Percentiles rank a stretch among this genome's conserved stretches.
Conservation (phyloP, 2,888 invertebrate species). For the Listrodromus nycthemerus region DNA sequence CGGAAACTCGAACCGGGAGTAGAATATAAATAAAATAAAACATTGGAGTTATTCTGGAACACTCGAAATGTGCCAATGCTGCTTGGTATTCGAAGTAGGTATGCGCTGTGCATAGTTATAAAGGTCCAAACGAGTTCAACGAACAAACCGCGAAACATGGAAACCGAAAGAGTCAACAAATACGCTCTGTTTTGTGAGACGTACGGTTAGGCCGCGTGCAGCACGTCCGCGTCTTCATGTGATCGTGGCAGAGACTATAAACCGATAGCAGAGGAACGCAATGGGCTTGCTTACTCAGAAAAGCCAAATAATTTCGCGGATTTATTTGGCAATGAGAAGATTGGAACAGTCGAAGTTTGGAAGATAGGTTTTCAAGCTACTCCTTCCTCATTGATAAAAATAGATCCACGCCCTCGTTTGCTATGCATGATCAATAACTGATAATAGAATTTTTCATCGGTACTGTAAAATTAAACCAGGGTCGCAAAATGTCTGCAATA, state of each 20-base stretch:
- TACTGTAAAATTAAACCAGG: background rate
- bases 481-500: background rate
- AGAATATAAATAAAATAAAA: too few relatives aligned
- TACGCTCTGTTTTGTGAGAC: slow-evolving; percentile 27
- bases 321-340: slow-evolving; percentile 52
- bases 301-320: slow-evolving; percentile 70
- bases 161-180: slow-evolving; percentile 1
- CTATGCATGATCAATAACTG: slow-evolving; percentile 3
- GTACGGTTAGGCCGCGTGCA: slow-evolving; percentile 29
- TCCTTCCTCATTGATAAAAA: slow-evolving; percentile 8
- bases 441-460: slow-evolving; percentile 6
- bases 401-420: slow-evolving; percentile 22
- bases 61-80: too few relatives aligned
- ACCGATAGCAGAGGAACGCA: slow-evolving; percentile 48
- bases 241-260: slow-evolving; percentile 18
- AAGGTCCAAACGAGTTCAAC: background rate
- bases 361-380: background rate
- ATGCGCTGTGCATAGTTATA: background rate
- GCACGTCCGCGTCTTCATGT: slow-evolving; percentile 33
- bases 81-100: slow-evolving; percentile 30
- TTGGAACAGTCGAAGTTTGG: background rate
- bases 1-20: too few relatives aligned
- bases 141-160: slow-evolving; percentile 10
- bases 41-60: too few relatives aligned
- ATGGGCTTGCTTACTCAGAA: slow-evolving; percentile 64